Conservation (phyloP, 64 coral and sea anemone species). For the Pachyseris speciosa region DNA sequence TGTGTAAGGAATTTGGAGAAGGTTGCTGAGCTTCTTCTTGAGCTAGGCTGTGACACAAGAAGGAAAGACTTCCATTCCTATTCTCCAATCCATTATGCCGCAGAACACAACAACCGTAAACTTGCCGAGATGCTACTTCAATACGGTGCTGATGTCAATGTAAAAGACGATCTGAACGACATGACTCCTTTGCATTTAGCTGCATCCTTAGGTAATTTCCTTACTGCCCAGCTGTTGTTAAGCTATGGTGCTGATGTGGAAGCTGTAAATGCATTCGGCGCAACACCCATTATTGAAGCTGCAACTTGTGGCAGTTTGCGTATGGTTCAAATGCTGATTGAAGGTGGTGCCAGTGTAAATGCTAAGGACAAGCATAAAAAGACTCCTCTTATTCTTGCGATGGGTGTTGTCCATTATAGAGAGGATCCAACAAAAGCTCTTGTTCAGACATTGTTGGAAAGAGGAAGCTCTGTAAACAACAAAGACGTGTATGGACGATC, state of each 20-base stretch:
- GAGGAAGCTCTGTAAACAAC: neutral
- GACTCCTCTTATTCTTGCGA: neutral
- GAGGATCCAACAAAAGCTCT: neutral
- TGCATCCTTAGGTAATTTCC: neutral
- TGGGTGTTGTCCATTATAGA: neutral
- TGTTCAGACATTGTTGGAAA: neutral
- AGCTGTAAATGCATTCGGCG: neutral
- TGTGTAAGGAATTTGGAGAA: neutral
- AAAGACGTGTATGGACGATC: neutral
- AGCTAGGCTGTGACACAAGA: neutral
- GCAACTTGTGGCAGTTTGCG: neutral
- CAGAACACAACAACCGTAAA: neutral
- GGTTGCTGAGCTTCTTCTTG: constrained; percentile 4
- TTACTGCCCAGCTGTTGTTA: neutral
- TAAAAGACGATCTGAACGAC: neutral
- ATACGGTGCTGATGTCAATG: neutral
- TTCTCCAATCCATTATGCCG: neutral
- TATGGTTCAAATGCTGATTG: neutral
- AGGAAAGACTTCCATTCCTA: neutral
- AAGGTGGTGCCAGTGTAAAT: neutral
- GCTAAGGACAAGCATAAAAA: neutral
- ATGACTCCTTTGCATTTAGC: neutral
- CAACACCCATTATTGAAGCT: neutral
- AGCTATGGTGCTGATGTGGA: neutral
- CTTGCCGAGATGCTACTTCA: neutral